Conservation (phyloP, 1,140 invertebrate genomes). For the Cydia splendana region DNA sequence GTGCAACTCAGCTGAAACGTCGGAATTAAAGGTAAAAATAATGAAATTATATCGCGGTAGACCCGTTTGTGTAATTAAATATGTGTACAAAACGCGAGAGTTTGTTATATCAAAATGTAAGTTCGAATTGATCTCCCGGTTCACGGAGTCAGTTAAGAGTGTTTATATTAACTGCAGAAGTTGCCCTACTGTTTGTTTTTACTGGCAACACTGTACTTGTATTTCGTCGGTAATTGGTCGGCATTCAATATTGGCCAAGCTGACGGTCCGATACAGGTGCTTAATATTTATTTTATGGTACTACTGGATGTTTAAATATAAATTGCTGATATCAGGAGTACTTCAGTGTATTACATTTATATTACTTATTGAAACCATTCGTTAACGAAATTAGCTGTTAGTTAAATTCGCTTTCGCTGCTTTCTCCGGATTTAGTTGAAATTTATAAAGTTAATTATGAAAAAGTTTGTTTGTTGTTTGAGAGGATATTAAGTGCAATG, state of each 20-base stretch:
- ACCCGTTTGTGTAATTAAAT: too few relatives aligned
- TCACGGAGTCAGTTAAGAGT: neutral
- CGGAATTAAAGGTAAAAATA: too few relatives aligned
- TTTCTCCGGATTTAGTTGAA: too few relatives aligned
- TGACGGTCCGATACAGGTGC: constrained; percentile 11
- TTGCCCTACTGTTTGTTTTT: neutral
- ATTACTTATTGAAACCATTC: neutral
- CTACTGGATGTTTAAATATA: neutral
- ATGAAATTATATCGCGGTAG: too few relatives aligned
- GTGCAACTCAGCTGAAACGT: too few relatives aligned
- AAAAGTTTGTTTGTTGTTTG: too few relatives aligned
- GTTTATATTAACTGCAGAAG: neutral
- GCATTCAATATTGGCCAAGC: constrained; percentile 13
- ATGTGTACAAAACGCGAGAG: too few relatives aligned
- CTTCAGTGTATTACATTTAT: neutral
- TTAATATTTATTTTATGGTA: neutral
- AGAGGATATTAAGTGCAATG: too few relatives aligned
- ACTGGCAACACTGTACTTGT: neutral
- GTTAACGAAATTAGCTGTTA: neutral
- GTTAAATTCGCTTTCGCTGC: neutral
- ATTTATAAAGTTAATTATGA: neutral
- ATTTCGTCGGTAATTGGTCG: constrained; percentile 13
- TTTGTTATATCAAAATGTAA: too few relatives aligned
- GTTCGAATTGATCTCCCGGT: too few relatives aligned
- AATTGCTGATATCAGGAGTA: neutral